Evolutionary conservation across 1,140 invertebrate genomes (phyloP).

Genomic region (Babylonia areolata): DNA sequence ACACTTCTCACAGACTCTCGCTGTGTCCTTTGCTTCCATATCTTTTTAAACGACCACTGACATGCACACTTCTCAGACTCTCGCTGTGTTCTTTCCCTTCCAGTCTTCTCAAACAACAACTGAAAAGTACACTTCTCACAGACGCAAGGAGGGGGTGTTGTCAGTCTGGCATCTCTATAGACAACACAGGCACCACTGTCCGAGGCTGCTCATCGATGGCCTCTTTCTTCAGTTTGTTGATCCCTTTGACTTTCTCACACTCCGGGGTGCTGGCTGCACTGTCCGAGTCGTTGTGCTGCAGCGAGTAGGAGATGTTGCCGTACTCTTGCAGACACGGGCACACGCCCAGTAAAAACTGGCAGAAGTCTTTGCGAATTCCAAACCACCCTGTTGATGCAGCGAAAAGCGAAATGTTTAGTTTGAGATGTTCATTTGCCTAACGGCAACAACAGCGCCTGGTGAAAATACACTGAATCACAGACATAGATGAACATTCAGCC

Average conservation of each 20-base stretch:
- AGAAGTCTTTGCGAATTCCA: constrained; percentile 97
- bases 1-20: too few species aligned
- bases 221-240: constrained; percentile 48
- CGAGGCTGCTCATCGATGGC: constrained; percentile 61
- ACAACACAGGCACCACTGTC: constrained; percentile 67
- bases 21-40: too few species aligned
- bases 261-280: constrained; percentile 26
- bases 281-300: constrained; percentile 72
- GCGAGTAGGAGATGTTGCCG: constrained; percentile 96
- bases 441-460: too few species aligned
- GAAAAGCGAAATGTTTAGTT: too few species aligned
- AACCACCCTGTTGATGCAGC: constrained; percentile 91
- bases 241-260: constrained; percentile 40
- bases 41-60: too few species aligned
- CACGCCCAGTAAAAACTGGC: constrained; percentile 92
- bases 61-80: too few species aligned
- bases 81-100: too few species aligned
- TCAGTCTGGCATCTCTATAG: constrained; percentile 72
- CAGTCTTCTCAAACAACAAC: neutral
- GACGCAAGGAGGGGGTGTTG: too few species aligned
- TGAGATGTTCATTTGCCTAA: too few species aligned
- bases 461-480: too few species aligned
- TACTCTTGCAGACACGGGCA: constrained; percentile 98
- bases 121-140: neutral
- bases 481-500: too few species aligned